phyloP scores from a whole-genome alignment of 1,140 invertebrate genomes.

The Bombus sibiricus region DNA sequence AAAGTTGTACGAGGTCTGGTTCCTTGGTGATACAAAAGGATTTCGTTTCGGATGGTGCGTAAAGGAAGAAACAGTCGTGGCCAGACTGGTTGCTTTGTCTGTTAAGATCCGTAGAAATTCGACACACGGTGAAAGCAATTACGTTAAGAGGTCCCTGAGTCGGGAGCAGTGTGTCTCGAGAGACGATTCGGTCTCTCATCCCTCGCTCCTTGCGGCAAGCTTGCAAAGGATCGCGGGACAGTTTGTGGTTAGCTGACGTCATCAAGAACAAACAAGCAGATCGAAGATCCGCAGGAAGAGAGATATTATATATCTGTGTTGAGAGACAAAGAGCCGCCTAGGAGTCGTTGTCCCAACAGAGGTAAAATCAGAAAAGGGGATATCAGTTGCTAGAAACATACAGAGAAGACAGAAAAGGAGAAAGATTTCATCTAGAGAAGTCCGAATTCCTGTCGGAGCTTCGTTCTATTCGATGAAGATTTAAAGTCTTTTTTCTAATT shows the following conservation, averaged over 20 bases:
- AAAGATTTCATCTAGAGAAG: background rate
- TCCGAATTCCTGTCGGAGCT: slow-evolving; percentile 5
- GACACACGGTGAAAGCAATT: slow-evolving; percentile 36
- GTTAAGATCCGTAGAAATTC: slow-evolving; percentile 34
- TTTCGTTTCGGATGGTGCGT: background rate
- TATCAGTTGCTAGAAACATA: background rate
- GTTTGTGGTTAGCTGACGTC: slow-evolving; percentile 64
- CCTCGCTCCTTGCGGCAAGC: slow-evolving; percentile 3
- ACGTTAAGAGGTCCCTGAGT: slow-evolving; percentile 36
- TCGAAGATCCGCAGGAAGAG: slow-evolving; percentile 40
- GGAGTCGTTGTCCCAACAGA: background rate
- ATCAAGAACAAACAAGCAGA: slow-evolving; percentile 61
- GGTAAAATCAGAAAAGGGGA: background rate
- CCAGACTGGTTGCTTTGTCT: slow-evolving; percentile 5
- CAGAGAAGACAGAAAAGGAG: background rate
- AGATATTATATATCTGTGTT: slow-evolving; percentile 52
- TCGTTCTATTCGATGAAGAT: background rate
- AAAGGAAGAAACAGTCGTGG: background rate
- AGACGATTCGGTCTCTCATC: background rate
- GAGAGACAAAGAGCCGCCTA: slow-evolving; percentile 6
- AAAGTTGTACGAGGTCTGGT: background rate
- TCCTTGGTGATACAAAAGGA: background rate
- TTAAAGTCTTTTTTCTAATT: slow-evolving; percentile 24
- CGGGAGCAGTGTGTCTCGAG: slow-evolving; percentile 2
- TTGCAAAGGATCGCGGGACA: slow-evolving; percentile 41